Evolutionary conservation across 2,113 vertebrate genomes (phyloP), one percentile per base, ranked within the genome.

Genomic region (Xiphophorus hellerii): DNA sequence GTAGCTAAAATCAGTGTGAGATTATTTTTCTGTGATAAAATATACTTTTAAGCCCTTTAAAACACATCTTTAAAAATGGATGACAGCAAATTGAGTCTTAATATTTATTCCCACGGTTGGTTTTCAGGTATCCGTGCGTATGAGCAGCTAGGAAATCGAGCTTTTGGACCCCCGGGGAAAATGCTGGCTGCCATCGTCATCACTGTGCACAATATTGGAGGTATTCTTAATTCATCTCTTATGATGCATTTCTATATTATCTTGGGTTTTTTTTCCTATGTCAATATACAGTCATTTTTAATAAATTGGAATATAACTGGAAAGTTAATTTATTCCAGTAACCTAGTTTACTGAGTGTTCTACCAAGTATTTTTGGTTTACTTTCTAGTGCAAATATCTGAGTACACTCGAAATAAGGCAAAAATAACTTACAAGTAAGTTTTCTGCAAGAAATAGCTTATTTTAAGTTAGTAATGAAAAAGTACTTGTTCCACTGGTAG

Each of bases 171-270:
- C 3, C 83, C 82, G 0, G 96, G 96, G 30, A 96, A 97, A 91
- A 77, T 96, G 12, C 39, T 96, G 37, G 95, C 95, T 3, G 96
- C 82, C 0, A 27, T 86, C 1, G 77, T 96, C 61, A 96, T 97
- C 82, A 96, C 95, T 25, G 64, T 97, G 51, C 95, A 97, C 90
- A 97, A 96, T 90, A 93, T 96, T 37, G 96, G 96, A 92, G 92
- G 92, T 93, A 89, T 0, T 44, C 28, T 69, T 67, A 1, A 25
- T 10, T 1, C 2, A 6, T 64, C 63, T 71, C 8, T 5, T 35
- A 25, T 25, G 5, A n/a, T 58, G 51, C 25, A 22, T 58, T n/a
- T 58, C 9, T 1, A n/a, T 25, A n/a, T 1, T 8, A 25, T 54
- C 5, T 25, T 44, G 3, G 30, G 6, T 7, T 6, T 5, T 33